Evolutionary conservation across 2,797 vertebrate species (phyloP).

Genomic region (Chiloscyllium punctatum): DNA sequence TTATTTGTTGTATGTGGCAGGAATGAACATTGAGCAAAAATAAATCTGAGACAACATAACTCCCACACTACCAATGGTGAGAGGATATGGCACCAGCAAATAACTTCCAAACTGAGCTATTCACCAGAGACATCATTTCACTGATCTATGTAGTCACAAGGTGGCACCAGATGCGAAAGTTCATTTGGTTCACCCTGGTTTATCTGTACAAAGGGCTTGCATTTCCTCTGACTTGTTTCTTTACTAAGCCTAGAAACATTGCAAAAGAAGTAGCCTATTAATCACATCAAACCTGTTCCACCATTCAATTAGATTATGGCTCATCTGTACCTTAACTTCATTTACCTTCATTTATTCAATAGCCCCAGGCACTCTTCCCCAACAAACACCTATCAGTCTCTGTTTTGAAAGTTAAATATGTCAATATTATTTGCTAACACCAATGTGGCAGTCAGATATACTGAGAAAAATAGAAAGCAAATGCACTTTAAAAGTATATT

Average conservation of each 20-base stretch:
- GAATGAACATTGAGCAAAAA: not conserved
- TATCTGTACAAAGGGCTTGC: not conserved
- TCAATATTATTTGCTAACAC: not conserved
- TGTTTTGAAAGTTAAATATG: not conserved
- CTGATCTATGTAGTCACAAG: not conserved
- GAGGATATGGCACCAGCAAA: not conserved
- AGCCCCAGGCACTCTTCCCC: too few relatives aligned
- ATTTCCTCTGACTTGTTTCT: not conserved
- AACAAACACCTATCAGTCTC: not conserved
- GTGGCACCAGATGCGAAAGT: not conserved
- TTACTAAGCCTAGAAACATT: not conserved
- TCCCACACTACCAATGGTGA: not conserved
- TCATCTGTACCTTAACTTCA: not conserved
- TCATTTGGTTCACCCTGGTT: not conserved
- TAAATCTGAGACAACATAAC: not conserved
- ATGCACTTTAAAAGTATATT: not conserved
- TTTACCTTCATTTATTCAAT: not conserved
- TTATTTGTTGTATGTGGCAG: constrained; percentile 14
- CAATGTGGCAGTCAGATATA: not conserved
- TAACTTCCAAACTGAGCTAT: not conserved
- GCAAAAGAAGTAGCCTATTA: not conserved
- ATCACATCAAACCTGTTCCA: not conserved
- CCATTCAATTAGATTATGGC: not conserved
- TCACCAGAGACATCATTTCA: not conserved
- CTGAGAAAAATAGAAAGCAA: not conserved